Base-by-base conservation (phyloP, 1,140 invertebrate species). In the Ylistrum balloti region DNA sequence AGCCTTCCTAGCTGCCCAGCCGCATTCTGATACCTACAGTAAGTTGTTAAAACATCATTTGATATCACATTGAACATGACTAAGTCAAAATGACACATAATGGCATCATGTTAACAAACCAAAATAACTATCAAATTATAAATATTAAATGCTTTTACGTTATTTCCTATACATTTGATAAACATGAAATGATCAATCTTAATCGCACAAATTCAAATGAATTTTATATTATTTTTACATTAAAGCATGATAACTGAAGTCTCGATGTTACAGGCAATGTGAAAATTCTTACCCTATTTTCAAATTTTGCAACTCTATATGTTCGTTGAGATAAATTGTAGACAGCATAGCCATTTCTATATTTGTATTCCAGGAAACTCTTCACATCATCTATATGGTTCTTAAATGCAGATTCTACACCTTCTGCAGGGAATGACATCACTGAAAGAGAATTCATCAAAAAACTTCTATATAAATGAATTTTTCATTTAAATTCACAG, bases 381-480 rank as follows among this genome's bases (percentile, higher is more conserved):
- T 97, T 97, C 0, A 99, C 98, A 95, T 99, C 98, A 94, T 99
- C 98, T 88, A 99, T 98, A 94, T 99, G 98, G 96, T 99, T 99
- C 94, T 98, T 98, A 95, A 99, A 98, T 3, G 98, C 97, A 17
- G 98, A 98, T 95, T 99, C 98, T n/a, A 99, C 97, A 13, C 98
- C 98, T 96, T 99, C 98, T 15, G 98, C 98, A 1, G 98, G 98
- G 96, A 98, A 99, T 9, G 98, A 98, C 98, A 99, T 99, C 0
- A 99, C 98, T 94, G 91, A 20, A 92, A 93, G 87, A 88, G 88
- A 86, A 87, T 93, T 38, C n/a, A n/a, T n/a, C n/a, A n/a, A n/a
- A n/a, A n/a, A n/a, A n/a, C n/a, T n/a, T n/a, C n/a, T n/a, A n/a
- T n/a, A n/a, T n/a, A n/a, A n/a, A n/a, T n/a, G n/a, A n/a, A n/a